phyloP scores from a whole-genome alignment of 1,140 invertebrate genomes.

The Lysiphlebus fabarum region DNA sequence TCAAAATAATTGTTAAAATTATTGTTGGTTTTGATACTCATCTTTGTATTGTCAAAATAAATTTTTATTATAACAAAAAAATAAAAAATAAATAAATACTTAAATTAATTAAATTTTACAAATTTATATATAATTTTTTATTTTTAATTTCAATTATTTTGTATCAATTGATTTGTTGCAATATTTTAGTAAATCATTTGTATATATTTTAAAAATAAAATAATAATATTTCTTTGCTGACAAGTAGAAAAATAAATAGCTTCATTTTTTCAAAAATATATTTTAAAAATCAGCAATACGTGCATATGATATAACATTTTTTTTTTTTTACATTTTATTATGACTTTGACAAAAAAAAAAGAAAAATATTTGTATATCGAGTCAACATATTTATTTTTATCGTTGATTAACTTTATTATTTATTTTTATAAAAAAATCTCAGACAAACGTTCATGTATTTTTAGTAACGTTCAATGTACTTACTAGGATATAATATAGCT shows the following conservation, averaged over 20 bases:
- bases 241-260: conserved; percentile 12
- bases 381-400: too few relatives aligned
- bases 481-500: conserved; percentile 29
- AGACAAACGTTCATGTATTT: conserved; percentile 6
- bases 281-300: too few relatives aligned
- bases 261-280: conserved; percentile 11
- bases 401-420: conserved; percentile 9
- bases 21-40: conserved; percentile 45
- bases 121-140: too few relatives aligned
- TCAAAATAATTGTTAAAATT: conserved; percentile 57
- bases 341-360: too few relatives aligned
- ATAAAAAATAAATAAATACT: too few relatives aligned
- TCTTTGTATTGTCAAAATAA: conserved; percentile 25
- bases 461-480: conserved; percentile 21
- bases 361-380: too few relatives aligned
- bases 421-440: conserved; percentile 5
- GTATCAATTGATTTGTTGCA: too few relatives aligned
- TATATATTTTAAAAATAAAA: background rate
- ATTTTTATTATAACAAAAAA: conserved; percentile 10
- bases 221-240: conserved; percentile 24
- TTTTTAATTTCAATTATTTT: too few relatives aligned
- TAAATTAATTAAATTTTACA: background rate
- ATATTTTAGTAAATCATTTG: too few relatives aligned
- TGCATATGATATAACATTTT: too few relatives aligned
- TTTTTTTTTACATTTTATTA: too few relatives aligned